Base-by-base conservation (phyloP, 1,140 invertebrate species). In the Monochamus saltuarius region DNA sequence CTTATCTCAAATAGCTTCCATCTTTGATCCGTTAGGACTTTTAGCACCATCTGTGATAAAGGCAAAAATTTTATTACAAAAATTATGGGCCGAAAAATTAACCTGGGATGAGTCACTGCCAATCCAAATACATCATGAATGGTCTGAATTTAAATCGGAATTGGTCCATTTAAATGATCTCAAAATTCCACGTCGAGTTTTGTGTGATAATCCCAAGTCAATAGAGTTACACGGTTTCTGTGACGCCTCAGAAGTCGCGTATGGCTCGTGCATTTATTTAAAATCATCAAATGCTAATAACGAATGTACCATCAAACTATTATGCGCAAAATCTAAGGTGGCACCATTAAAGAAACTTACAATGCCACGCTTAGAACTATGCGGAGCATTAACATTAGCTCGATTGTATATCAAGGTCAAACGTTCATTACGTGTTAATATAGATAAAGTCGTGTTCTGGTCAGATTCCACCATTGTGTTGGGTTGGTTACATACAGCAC, bases 61-160 rank as follows among this genome's bases (percentile, higher is more conserved):
- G 7, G 69, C 72, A 9, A 81, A 82, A 68, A 73, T 81, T 0
- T 56, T 81, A 0, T 72, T 82, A 13, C 79, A 82, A 69, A 60
- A 72, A 35, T 38, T 82, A 4, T 79, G 78, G 78, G 29, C 54
- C 38, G 45, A 17, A 10, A 45, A 58, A 16, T 6, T 62, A 34
- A 16, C 10, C 7, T 69, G 56, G 65, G 59, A 68, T 36, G 51
- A 68, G 45, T 11, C 14, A n/a, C 4, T 62, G 11, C 61, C 57
- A 38, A 14, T 10, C 9, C n/a, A 61, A 45, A 36, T 56, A 52
- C 13, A 13, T 11, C 10, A 16, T 13, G 13, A 37, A 43, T 66
- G 57, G 56, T 7, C 29, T 36, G 0, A 51, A 54, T 66, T 66
- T 60, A 19, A 17, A 11, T 16, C 16, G 9, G 11, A 59, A 22